These are phyloP conservation scores for Cynaeus angustus DNA, from an alignment of 2,888 invertebrate species.

Conservation along the genomic window DNA sequence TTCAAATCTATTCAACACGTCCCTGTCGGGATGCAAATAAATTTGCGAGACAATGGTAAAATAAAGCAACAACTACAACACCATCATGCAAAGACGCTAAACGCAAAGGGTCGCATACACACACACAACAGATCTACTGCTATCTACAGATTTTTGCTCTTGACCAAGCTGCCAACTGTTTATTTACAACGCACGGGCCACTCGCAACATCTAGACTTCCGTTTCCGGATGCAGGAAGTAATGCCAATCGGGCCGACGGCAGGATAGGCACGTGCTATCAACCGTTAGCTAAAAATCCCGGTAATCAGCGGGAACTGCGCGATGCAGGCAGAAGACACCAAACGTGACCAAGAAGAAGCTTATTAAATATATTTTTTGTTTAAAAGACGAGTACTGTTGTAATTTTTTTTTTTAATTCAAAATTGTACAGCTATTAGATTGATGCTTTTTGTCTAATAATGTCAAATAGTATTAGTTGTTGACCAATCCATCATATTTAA, in stretches of 20 bases:
- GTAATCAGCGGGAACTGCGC: background rate
- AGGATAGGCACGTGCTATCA: conserved; percentile 42
- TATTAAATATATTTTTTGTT: too few species aligned
- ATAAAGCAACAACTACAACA: conserved; percentile 48
- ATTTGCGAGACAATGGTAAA: conserved; percentile 41
- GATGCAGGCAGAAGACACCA: background rate
- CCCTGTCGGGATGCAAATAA: conserved; percentile 37
- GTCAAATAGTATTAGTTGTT: too few species aligned
- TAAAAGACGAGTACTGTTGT: too few species aligned
- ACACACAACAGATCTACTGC: conserved; percentile 39
- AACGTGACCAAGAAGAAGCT: conserved; percentile 3
- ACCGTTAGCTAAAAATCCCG: conserved; percentile 41
- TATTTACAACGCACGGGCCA: conserved; percentile 46
- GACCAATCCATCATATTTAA: too few species aligned
- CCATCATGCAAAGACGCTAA: conserved; percentile 46
- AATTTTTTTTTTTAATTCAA: too few species aligned
- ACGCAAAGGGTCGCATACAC: conserved; percentile 44
- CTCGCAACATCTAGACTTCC: conserved; percentile 56
- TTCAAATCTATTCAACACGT: conserved; percentile 41
- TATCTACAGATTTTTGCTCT: conserved; percentile 1
- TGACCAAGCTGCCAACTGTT: conserved; percentile 21
- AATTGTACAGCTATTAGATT: too few species aligned
- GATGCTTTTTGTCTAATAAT: too few species aligned
- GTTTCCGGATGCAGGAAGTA: conserved; percentile 65
- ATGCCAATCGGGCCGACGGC: conserved; percentile 57